Evolutionary conservation across 2,113 vertebrate species (phyloP).

Genomic region (Phylloscopus whistleri): DNA sequence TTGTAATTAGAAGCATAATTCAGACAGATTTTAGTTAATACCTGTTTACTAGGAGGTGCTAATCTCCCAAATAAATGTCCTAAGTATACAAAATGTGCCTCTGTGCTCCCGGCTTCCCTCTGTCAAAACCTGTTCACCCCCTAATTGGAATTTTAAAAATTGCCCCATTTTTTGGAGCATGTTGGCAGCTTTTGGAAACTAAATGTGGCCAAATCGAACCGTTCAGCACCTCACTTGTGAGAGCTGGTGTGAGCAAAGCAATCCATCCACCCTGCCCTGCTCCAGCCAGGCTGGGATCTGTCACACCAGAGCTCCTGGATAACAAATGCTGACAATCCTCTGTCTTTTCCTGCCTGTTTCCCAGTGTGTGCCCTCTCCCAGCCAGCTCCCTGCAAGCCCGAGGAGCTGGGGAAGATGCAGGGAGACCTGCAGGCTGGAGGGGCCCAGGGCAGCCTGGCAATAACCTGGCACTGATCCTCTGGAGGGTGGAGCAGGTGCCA

Average conservation of each 20-base stretch:
- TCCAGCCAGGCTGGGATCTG: not conserved
- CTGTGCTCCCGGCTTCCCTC: not conserved
- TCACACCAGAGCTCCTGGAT: fast-evolving
- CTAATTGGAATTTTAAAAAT: constrained; percentile 33
- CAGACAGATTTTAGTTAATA: constrained; percentile 57
- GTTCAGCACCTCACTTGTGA: not conserved
- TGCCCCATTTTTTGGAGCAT: not conserved
- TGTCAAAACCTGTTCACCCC: not conserved
- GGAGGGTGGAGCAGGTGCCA: not conserved
- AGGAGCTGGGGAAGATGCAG: not conserved
- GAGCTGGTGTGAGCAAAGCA: not conserved
- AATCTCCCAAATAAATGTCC: constrained; percentile 30
- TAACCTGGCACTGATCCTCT: fast-evolving
- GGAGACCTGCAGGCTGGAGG: not conserved
- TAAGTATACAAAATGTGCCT: not conserved
- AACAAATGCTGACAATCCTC: not conserved
- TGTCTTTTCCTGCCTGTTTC: not conserved
- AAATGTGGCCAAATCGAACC: not conserved
- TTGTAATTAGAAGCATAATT: constrained; percentile 57
- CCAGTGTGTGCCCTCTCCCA: fast-evolving
- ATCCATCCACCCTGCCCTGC: not conserved
- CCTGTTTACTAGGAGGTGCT: constrained; percentile 45
- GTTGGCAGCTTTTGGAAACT: not conserved
- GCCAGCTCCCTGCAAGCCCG: not conserved
- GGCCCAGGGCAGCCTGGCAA: not conserved